Percentiles rank a stretch among this genome's conserved stretches.
phyloP scores from a whole-genome alignment of 2,888 invertebrate genomes.

The Drosophila rubida region DNA sequence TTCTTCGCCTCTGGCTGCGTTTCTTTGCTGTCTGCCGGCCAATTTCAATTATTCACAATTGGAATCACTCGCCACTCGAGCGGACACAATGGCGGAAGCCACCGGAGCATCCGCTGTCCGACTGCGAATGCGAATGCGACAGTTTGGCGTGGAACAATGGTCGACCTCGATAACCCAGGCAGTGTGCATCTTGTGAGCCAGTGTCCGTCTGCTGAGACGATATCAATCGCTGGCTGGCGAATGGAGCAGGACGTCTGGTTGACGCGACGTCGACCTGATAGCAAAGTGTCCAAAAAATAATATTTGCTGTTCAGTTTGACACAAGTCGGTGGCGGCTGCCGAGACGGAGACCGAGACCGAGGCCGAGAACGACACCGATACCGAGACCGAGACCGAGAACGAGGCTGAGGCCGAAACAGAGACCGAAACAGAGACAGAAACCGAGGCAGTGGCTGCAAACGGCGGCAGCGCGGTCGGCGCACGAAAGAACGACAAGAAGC shows the following conservation, averaged over 20 bases:
- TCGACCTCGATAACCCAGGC: slow-evolving; percentile 21
- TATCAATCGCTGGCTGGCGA: slow-evolving; percentile 80
- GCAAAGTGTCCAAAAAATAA: slow-evolving; percentile 85
- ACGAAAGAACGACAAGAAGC: slow-evolving; percentile 53
- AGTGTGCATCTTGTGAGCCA: slow-evolving; percentile 46
- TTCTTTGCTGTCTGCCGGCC: slow-evolving; percentile 17
- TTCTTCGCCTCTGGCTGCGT: slow-evolving; percentile 7
- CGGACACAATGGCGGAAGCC: slow-evolving; percentile 41
- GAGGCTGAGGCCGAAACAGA: slow-evolving; percentile 16
- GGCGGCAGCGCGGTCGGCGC: slow-evolving; percentile 35
- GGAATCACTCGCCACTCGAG: slow-evolving; percentile 36
- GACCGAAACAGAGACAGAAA: slow-evolving; percentile 7
- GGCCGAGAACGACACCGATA: slow-evolving; percentile 38
- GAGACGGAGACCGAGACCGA: slow-evolving; percentile 44
- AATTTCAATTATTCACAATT: slow-evolving; percentile 63
- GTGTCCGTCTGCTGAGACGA: slow-evolving; percentile 58
- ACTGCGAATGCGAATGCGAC: slow-evolving; percentile 50
- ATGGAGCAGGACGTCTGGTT: slow-evolving; percentile 81
- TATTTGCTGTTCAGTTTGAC: slow-evolving; percentile 81
- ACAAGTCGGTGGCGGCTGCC: slow-evolving; percentile 71
- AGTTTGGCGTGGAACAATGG: slow-evolving; percentile 55
- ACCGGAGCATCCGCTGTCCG: slow-evolving; percentile 22
- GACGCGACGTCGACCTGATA: slow-evolving; percentile 82
- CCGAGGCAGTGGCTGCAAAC: slow-evolving; percentile 5
- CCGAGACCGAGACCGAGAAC: slow-evolving; percentile 25